Evolutionary conservation across 2,113 vertebrate species (phyloP).

Genomic region (Mus pahari): DNA sequence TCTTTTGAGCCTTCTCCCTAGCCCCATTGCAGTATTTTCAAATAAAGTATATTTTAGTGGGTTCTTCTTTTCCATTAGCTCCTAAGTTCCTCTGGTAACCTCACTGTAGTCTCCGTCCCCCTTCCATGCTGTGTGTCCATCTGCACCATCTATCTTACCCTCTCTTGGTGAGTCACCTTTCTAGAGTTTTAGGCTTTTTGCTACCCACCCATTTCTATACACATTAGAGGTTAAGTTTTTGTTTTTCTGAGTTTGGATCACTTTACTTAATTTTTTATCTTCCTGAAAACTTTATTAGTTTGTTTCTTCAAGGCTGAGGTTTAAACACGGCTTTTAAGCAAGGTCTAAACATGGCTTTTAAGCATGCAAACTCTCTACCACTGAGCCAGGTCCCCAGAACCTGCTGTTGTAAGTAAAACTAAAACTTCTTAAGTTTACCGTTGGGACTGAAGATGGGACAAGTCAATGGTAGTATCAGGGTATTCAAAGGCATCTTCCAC

Average conservation of each 20-base stretch:
- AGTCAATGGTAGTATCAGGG: constrained; percentile 95
- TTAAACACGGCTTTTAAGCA: not conserved
- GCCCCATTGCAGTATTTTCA: not conserved
- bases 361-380: not conserved
- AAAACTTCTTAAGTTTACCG: constrained; percentile 86
- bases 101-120: not conserved
- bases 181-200: not conserved
- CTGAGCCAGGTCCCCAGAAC: not conserved
- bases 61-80: not conserved
- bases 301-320: not conserved
- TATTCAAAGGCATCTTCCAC: constrained; percentile 86
- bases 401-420: constrained; percentile 12
- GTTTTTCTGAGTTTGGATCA: not conserved
- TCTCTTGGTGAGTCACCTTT: not conserved
- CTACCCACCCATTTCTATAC: not conserved
- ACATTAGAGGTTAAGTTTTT: not conserved
- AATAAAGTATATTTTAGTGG: not conserved
- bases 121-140: not conserved
- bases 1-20: not conserved
- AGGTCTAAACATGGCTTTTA: not conserved
- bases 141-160: not conserved
- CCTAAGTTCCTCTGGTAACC: not conserved
- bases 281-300: not conserved
- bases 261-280: not conserved
- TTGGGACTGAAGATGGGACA: constrained; percentile 94